phyloP scores from a whole-genome alignment of 2,888 invertebrate genomes.

The Cyaniris semiargus region DNA sequence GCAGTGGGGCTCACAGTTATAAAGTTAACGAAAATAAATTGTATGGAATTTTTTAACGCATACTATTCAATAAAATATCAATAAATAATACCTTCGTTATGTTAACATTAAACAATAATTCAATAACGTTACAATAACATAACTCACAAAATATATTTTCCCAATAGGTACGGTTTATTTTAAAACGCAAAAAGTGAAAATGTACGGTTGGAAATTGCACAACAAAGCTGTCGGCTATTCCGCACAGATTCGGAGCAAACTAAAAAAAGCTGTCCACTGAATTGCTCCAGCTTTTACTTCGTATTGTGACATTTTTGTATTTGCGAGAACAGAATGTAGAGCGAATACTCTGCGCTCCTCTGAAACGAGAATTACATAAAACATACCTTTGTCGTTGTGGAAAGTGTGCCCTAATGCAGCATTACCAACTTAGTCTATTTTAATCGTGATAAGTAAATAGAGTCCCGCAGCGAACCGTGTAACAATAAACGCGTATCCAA shows the following conservation, averaged over 20 bases:
- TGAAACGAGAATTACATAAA: neutral
- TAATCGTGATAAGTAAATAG: neutral
- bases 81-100: no score
- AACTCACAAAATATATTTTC: neutral
- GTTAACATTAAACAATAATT: no score
- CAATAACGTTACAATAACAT: neutral
- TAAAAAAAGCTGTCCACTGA: slow-evolving; percentile 17
- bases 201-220: neutral
- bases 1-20: neutral
- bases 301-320: slow-evolving; percentile 14
- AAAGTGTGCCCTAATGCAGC: neutral
- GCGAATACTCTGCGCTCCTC: neutral
- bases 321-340: neutral
- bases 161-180: slow-evolving; percentile 6
- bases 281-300: slow-evolving; percentile 9
- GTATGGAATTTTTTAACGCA: neutral
- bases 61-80: no score
- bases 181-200: slow-evolving; percentile 8
- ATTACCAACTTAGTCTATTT: neutral
- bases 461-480: neutral
- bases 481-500: slow-evolving; percentile 7
- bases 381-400: neutral
- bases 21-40: neutral
- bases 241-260: slow-evolving; percentile 10
- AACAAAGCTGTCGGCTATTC: slow-evolving; percentile 6